These are phyloP conservation scores for Lutjanus argentimaculatus DNA, from an alignment of 2,797 vertebrate species.

Conservation along the genomic window DNA sequence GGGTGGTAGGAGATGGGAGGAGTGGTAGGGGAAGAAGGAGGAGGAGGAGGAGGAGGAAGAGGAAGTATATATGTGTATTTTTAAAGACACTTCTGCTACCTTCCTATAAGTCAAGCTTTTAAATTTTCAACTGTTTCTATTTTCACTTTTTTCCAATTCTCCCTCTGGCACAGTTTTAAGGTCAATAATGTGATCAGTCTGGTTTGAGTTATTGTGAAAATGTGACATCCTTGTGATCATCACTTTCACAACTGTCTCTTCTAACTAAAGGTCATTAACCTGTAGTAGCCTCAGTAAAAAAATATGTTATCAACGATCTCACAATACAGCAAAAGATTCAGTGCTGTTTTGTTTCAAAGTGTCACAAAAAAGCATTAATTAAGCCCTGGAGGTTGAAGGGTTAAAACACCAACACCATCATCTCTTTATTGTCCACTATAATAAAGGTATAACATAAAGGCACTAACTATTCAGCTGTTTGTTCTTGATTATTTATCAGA, in stretches of 20 bases:
- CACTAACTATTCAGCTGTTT: background rate
- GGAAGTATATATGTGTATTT: background rate
- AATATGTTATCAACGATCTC: background rate
- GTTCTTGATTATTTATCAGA: background rate
- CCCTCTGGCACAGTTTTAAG: conserved; percentile 12
- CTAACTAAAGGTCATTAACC: conserved; percentile 1
- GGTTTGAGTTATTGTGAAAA: conserved; percentile 12
- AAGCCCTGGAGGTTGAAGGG: too few relatives aligned
- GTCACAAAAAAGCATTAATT: background rate
- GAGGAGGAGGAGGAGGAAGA: conserved; percentile 41
- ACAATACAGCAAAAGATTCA: background rate
- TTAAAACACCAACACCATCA: too few relatives aligned
- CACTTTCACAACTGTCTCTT: conserved; percentile 17
- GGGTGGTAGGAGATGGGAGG: conserved; percentile 45
- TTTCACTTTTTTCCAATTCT: conserved; percentile 49
- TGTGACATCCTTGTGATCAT: conserved; percentile 52
- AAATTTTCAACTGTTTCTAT: conserved; percentile 15
- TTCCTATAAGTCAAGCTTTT: conserved; percentile 1
- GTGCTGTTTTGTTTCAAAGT: background rate
- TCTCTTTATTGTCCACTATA: background rate
- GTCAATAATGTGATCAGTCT: conserved; percentile 17
- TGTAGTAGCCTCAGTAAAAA: background rate
- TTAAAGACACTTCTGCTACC: conserved; percentile 19
- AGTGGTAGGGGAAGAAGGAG: conserved; percentile 45
- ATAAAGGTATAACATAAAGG: background rate